A percentile compares a stretch with the other conserved stretches of the same genome.
These are phyloP conservation scores for Cephus spinipes DNA, from an alignment of 2,888 invertebrate genomes.

Conservation along the genomic window DNA sequence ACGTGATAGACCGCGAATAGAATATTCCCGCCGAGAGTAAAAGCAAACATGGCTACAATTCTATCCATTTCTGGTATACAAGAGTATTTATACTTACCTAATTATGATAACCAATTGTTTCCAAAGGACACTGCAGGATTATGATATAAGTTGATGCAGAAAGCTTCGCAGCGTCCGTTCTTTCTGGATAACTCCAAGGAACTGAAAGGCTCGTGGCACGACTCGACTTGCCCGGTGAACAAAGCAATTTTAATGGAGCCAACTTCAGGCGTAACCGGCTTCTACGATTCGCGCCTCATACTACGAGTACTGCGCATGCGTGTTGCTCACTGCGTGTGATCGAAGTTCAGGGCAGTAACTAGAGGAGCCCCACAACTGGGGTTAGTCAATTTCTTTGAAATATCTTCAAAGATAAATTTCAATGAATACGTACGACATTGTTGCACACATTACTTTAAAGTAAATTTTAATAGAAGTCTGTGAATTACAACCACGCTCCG, in stretches of 20 bases:
- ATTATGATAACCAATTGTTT: neutral
- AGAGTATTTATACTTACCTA: neutral
- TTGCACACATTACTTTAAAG: neutral
- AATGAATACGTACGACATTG: neutral
- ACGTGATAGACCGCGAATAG: neutral
- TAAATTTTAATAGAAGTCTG: neutral
- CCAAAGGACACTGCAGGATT: neutral
- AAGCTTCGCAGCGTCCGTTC: neutral
- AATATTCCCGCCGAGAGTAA: neutral
- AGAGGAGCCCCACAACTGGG: neutral
- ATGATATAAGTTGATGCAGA: neutral
- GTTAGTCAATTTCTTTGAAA: neutral
- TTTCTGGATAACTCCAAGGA: neutral
- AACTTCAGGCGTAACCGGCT: slow-evolving; percentile 20
- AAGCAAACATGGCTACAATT: neutral
- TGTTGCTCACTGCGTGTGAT: slow-evolving; percentile 10
- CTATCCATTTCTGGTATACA: neutral
- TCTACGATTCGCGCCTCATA: slow-evolving; percentile 18
- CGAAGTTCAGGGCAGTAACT: slow-evolving; percentile 9
- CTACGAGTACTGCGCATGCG: slow-evolving; percentile 15
- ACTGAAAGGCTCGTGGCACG: neutral
- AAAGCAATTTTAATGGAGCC: slow-evolving; percentile 8
- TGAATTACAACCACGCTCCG: neutral
- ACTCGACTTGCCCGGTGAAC: neutral
- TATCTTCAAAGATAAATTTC: neutral